Base-by-base conservation (phyloP, 2,888 invertebrate species). In the Subacronicta megacephala region DNA sequence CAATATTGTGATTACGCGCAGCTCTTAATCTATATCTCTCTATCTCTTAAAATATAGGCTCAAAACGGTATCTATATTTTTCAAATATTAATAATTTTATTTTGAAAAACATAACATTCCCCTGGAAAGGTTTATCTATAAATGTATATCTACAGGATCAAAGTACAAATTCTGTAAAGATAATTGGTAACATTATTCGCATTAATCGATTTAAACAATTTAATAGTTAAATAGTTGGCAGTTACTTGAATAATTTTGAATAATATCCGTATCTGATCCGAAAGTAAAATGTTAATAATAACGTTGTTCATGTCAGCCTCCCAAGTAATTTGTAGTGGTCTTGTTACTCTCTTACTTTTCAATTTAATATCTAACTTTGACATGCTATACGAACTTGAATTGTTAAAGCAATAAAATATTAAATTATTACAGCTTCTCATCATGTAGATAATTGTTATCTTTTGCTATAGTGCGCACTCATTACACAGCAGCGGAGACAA, bases 401-500 rank as follows among this genome's bases (percentile, higher is more conserved):
- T 58, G 63, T 66, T 62, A 63, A 57, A 62, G 54, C 35, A 73
- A 70, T 60, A 63, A 57, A 55, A 43, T 58, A 50, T 62, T 61
- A 62, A 62, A 65, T 73, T 53, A 58, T 62, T 53, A 50, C 57
- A 50, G 53, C 45, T 70, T 62, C 74, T 60, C 74, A 73, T 74
- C 62, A 62, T 58, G 47, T 29, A 62, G 36, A 63, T 76, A 75
- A 81, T 86, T 84, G 77, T 81, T 80, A 79, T 80, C 77, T 78
- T 76, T 74, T 72, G 73, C 68, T 55, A 61, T 50, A 62, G 69
- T 72, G 62, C 72, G 71, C 64, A 67, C 78, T 84, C 80, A 88
- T 88, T 84, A 85, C 71, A 66, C 53, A 64, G 74, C 66, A 73
- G 75, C 72, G 73, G 77, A 81, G 73, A 81, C 80, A 77, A 82